Base-by-base conservation (phyloP, 2,797 vertebrate genomes). In the Eleutherodactylus coqui region DNA sequence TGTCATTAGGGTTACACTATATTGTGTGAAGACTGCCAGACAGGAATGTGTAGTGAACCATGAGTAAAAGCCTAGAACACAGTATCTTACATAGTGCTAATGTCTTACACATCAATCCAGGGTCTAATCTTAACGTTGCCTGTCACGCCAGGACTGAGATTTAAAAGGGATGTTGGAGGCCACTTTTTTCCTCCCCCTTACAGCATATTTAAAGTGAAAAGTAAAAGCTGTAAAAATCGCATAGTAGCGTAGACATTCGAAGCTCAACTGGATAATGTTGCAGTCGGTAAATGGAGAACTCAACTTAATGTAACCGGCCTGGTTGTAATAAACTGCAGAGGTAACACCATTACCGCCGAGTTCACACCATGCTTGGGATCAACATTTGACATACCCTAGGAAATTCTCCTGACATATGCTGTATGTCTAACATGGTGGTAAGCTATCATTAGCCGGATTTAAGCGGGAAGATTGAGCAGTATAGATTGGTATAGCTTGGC, bases 1-100 rank as follows among this genome's bases (percentile, higher is more conserved):
- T 82, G 80, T 58, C 47, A 82, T 34, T 21, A 7, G 36, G 67
- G 49, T 53, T 69, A 72, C 17, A 27, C 38, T 36, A 34, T 47
- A 80, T 19, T 34, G 43, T 67, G 60, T 14, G 41, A 21, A 47
- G 62, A 34, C 60, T 29, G 27, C 2, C 17, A 79, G 78, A 45
- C 13, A 17, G n/a, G 53, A 79, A 79, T 19, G 27, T 62, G 9
- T 55, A 32, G 36, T 45, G 58, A 49, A 80, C 41, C n/a, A 24
- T 64, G 62, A 67, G 60, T 16, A 14, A 38, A n/a, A 34, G 47
- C 8, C 17, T 53, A 70, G 17, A 38, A n/a, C 62, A 70, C 79
- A 70, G 53, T 70, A 70, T n/a, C 70, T 73, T 73, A 73, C 70
- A 73, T 27, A 45, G 41, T 27, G 69, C 69, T 73, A 73, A 73